Evolutionary conservation across 2,888 invertebrate genomes (phyloP).

Genomic region (Patella depressa): DNA sequence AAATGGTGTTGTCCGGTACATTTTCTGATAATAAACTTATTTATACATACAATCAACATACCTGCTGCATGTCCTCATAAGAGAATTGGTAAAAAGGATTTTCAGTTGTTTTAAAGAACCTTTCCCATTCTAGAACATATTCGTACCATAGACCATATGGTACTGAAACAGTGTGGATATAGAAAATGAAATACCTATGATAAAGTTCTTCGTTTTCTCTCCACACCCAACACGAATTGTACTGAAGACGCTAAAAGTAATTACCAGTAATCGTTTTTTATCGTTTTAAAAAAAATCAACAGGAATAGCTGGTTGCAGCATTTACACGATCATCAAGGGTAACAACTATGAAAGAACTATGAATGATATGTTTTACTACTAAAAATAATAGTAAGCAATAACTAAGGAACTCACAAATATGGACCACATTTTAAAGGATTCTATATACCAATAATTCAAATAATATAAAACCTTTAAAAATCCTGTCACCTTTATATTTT

Average conservation of each 20-base stretch:
- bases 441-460: too few relatives aligned
- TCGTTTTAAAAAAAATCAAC: too few relatives aligned
- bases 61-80: conserved; percentile 1
- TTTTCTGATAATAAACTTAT: too few relatives aligned
- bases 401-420: not conserved
- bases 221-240: too few relatives aligned
- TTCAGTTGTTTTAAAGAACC: not conserved
- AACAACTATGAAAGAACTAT: not conserved
- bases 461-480: too few relatives aligned
- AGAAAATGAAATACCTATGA: not conserved
- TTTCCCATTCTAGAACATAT: conserved; percentile 4
- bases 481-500: too few relatives aligned
- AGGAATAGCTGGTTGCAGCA: not conserved
- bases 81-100: not conserved
- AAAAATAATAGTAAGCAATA: not conserved
- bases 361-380: too few relatives aligned
- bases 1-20: too few relatives aligned
- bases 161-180: not conserved
- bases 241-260: not conserved
- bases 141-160: not conserved
- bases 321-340: not conserved
- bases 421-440: too few relatives aligned
- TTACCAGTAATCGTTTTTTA: too few relatives aligned
- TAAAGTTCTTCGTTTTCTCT: too few relatives aligned
- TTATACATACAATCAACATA: not conserved